Evolutionary conservation across 92 coral and sea anemone species (phyloP), one percentile per base, ranked within the genome.

Genomic region (Ricordea florida): DNA sequence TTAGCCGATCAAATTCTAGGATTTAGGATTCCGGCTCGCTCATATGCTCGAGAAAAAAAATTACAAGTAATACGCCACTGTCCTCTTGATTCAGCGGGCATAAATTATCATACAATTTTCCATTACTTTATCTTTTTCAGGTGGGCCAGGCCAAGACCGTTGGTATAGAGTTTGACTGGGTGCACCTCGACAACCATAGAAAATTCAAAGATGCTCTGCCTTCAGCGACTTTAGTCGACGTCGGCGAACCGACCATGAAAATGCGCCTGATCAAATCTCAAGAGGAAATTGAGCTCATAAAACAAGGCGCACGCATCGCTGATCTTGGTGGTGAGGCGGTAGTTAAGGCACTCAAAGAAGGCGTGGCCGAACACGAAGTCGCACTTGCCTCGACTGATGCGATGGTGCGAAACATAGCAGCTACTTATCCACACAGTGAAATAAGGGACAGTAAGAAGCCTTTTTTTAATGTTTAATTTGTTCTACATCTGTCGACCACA

Each of bases 371-470:
- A 56, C 87, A 93, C 58, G 93, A 91, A 40, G 81, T 93, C n/a
- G 98, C 98, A 32, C 57, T 91, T 55, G 93, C 92, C 0, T 61
- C 93, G 18, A 93, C 98, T 1, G 85, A 72, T 28, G 91, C 72
- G 29, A 93, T 93, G 98, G 93, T 93, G 40, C 70, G 80, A 38
- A 93, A 93, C 40, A 93, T 93, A 5, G 98, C 98, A 13, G 80
- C 63, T 34, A 79, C 89, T 0, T 84, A 71, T 72, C 98, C 98
- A 4, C 85, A 93, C 82, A 55, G 74, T 6, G 97, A 93, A 67
- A 66, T 91, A 23, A 77, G 86, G 84, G 84, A 93, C 76, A 93
- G 98, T 90, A 90, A 85, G 98, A 67, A 16, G 24, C 7, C 11
- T 0, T 58, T 24, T 56, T 1, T 31, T 41, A 6, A 17, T 57